Percentiles rank a stretch among this genome's conserved stretches.
phyloP scores from a whole-genome alignment of 35 echinoderm and acorn worm genomes.

The Apostichopus californicus region DNA sequence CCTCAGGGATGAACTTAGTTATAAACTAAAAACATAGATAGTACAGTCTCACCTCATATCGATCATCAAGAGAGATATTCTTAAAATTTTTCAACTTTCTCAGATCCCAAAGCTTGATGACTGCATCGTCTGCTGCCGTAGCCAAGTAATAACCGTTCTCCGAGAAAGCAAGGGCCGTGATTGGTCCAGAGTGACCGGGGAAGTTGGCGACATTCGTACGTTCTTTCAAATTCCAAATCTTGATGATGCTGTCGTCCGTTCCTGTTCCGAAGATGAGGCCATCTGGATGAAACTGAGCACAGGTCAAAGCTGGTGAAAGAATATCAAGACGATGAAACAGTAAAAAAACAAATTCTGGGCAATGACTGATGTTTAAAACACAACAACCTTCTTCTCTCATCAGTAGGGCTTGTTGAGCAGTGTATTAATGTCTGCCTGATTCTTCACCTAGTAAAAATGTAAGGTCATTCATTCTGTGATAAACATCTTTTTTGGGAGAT shows the following conservation, averaged over 20 bases:
- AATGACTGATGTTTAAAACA: too few species aligned
- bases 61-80: slow-evolving; percentile 92
- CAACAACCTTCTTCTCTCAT: too few species aligned
- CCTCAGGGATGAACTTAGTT: too few species aligned
- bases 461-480: too few species aligned
- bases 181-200: slow-evolving; percentile 96
- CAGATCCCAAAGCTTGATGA: slow-evolving; percentile 99
- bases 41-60: slow-evolving; percentile 79
- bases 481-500: too few species aligned
- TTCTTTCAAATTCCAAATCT: slow-evolving; percentile 99
- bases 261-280: slow-evolving; percentile 99
- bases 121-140: slow-evolving; percentile 95
- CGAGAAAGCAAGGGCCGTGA: slow-evolving; percentile 97
- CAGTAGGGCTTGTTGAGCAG: too few species aligned
- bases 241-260: slow-evolving; percentile 98
- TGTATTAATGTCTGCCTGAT: too few species aligned
- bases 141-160: slow-evolving; percentile 99
- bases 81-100: slow-evolving; percentile 99
- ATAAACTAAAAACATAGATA: too few species aligned
- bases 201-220: slow-evolving; percentile 98
- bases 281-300: slow-evolving; percentile 98
- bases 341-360: neutral
- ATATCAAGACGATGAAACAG: neutral
- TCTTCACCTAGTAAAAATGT: too few species aligned
- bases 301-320: slow-evolving; percentile 77